These are phyloP conservation scores for Dendrolimus houi DNA, from an alignment of 2,888 invertebrate species.

Conservation along the genomic window DNA sequence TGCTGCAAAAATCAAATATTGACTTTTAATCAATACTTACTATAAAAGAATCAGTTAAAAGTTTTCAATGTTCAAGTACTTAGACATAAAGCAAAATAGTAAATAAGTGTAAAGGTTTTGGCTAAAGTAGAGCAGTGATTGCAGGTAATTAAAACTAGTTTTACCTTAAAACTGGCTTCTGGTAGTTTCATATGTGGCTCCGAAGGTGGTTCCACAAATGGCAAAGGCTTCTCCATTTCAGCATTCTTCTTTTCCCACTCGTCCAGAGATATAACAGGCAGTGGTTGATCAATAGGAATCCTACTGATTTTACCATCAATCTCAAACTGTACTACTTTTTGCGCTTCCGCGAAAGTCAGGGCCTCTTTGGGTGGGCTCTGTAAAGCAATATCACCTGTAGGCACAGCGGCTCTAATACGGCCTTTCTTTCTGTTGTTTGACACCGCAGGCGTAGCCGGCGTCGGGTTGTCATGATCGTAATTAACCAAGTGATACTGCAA, in stretches of 20 bases:
- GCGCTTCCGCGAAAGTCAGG: constrained; percentile 88
- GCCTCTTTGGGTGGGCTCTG: constrained; percentile 79
- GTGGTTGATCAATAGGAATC: constrained; percentile 78
- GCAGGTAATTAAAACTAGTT: not conserved
- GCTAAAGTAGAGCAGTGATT: too few relatives aligned
- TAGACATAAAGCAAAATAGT: too few relatives aligned
- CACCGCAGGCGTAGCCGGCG: constrained; percentile 78
- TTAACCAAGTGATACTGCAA: constrained; percentile 91
- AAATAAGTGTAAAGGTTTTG: too few relatives aligned
- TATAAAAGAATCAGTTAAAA: too few relatives aligned
- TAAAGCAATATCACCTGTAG: constrained; percentile 71
- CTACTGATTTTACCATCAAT: constrained; percentile 87
- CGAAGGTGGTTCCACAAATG: constrained; percentile 51
- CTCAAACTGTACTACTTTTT: constrained; percentile 91
- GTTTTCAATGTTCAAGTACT: too few relatives aligned
- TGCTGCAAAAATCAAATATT: too few relatives aligned
- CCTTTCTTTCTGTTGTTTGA: constrained; percentile 80
- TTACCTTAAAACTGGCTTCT: constrained; percentile 64
- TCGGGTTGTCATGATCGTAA: constrained; percentile 89
- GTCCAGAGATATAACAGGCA: constrained; percentile 82
- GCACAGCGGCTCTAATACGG: constrained; percentile 74
- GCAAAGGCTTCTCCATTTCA: constrained; percentile 61
- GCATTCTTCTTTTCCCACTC: constrained; percentile 76
- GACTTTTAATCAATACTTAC: too few relatives aligned
- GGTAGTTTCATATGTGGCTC: constrained; percentile 67